phyloP scores from a whole-genome alignment of 2,113 vertebrate genomes.

The Chionodraco myersi region DNA sequence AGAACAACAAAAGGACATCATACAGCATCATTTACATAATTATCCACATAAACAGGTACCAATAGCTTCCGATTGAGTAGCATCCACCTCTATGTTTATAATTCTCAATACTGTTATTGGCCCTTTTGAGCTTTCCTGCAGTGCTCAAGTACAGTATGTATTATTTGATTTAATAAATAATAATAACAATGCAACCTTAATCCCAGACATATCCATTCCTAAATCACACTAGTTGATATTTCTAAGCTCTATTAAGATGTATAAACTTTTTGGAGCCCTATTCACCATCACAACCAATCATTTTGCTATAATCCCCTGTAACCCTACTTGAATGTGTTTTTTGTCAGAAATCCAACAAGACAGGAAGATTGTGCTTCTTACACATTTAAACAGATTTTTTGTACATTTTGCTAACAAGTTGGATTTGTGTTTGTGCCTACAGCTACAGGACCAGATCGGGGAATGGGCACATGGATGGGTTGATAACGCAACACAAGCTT shows the following conservation, averaged over 20 bases:
- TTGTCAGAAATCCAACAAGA: not conserved
- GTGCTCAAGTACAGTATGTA: not conserved
- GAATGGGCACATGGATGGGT: constrained; percentile 36
- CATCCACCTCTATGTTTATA: not conserved
- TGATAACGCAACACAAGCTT: constrained; percentile 26
- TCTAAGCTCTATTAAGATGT: not conserved
- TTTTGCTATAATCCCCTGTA: not conserved
- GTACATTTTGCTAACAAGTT: constrained; percentile 43
- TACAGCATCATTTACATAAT: no score
- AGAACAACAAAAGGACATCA: no score
- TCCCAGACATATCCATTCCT: not conserved
- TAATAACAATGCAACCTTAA: not conserved
- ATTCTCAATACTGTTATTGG: not conserved
- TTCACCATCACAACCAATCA: not conserved
- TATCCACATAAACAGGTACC: no score
- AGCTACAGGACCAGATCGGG: constrained; percentile 59
- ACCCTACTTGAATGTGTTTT: not conserved
- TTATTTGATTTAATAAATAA: not conserved
- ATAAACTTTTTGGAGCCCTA: not conserved
- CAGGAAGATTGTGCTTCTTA: constrained; percentile 19
- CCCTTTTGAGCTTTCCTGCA: not conserved
- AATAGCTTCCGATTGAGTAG: no score
- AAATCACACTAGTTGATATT: not conserved
- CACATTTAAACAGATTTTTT: constrained; percentile 9
- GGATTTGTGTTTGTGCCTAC: constrained; percentile 54